Evolutionary conservation across 2,113 vertebrate genomes (phyloP), one percentile per base, ranked within the genome.

Genomic region (Vimba vimba): DNA sequence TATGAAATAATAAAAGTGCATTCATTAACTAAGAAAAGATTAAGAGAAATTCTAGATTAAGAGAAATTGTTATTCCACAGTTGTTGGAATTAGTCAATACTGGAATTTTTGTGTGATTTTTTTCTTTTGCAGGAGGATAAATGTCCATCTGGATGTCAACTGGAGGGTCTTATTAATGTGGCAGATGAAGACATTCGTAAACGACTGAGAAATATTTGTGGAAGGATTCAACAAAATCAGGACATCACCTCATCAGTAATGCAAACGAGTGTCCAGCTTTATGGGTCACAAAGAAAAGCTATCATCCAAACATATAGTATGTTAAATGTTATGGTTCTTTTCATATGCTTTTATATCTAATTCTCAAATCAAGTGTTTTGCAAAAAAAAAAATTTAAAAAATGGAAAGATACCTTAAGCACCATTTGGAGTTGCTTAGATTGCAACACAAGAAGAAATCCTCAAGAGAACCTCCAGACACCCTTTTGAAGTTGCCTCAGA

Each of bases 131-230:
- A 93, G 92, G 88, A 45, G 23, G 86, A 68, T 17, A 93, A 88
- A 84, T 96, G 95, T 79, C 94, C 94, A 0, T 94, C 93, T 1
- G 93, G 94, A 55, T 96, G 95, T 89, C 92, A 91, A 21, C 77
- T 95, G n/a, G 91, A 93, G 73, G 93, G 93, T 36, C 19, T 92
- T 81, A 91, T 95, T n/a, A 88, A 62, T 1, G 79, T 90, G 55
- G 17, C n/a, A 45, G 92, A 92, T 27, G 78, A 9, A 1, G 55
- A 90, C 0, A 45, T 92, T 73, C 82, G 82, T 11, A 76, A 60
- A 6, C 92, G 87, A 52, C 76, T 95, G 45, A 17, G n/a, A 19
- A 69, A 21, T 1, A 62, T 92, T 6, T 95, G 94, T n/a, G 30
- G 90, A n/a, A 82, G 2, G 2, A 86, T 36, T 0, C 19, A 83